Percentiles rank a stretch among this genome's conserved stretches.
Evolutionary conservation across 2,797 vertebrate genomes (phyloP).

Genomic region (Muraenolepis orangiensis): DNA sequence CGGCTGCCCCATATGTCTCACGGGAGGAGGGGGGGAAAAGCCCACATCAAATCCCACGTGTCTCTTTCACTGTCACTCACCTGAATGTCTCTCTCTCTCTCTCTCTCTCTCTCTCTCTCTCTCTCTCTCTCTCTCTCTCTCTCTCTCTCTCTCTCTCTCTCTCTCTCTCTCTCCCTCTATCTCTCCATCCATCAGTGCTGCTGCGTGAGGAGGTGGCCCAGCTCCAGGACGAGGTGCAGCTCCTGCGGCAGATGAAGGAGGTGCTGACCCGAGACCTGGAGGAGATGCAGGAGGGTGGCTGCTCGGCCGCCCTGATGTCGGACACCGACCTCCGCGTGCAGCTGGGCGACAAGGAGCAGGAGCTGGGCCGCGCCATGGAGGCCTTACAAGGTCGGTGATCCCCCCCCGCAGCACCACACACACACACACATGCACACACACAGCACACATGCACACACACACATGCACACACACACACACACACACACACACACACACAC

Average conservation of each 20-base stretch:
- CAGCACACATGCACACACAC: constrained; percentile 1
- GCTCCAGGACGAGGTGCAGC: constrained; percentile 93
- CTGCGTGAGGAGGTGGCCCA: constrained; percentile 93
- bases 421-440: not conserved
- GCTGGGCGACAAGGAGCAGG: constrained; percentile 93
- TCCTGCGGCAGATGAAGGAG: constrained; percentile 97
- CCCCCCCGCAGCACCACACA: not conserved
- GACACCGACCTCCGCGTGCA: constrained; percentile 94
- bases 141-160: constrained; percentile 12
- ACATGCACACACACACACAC: not conserved
- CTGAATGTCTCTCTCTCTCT: not conserved
- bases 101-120: not conserved
- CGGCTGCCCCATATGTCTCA: not conserved
- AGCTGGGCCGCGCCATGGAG: constrained; percentile 92
- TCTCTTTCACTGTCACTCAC: not conserved
- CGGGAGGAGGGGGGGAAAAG: too few relatives aligned
- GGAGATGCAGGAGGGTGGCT: constrained; percentile 86
- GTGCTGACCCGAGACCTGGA: constrained; percentile 94
- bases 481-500: not conserved
- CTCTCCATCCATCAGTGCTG: constrained; percentile 72
- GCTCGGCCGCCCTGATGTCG: constrained; percentile 86
- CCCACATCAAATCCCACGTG: not conserved
- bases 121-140: not conserved
- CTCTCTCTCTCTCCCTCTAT: constrained; percentile 14
- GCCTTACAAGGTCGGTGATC: constrained; percentile 87